Percentiles rank a stretch among this genome's conserved stretches.
These are phyloP conservation scores for Rhopalosiphum maidis DNA, from an alignment of 1,140 invertebrate species.

Conservation along the genomic window DNA sequence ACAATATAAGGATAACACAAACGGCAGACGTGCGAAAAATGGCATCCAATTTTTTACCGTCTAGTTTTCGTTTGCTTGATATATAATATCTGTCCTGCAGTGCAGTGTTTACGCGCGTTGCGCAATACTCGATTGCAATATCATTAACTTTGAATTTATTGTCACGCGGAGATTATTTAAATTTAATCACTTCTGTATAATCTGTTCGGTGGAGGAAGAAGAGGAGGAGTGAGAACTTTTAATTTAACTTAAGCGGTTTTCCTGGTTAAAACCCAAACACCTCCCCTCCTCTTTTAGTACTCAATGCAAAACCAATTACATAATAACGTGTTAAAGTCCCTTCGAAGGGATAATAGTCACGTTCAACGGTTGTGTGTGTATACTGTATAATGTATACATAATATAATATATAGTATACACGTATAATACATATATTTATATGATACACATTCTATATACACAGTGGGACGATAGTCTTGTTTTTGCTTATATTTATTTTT, in stretches of 20 bases:
- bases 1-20: background rate
- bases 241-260: constrained; percentile 57
- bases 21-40: background rate
- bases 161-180: constrained; percentile 41
- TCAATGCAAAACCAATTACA: constrained; percentile 50
- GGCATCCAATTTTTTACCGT: background rate
- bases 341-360: constrained; percentile 47
- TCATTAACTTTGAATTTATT: constrained; percentile 51
- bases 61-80: background rate
- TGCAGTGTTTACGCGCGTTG: background rate
- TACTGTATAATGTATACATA: background rate
- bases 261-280: constrained; percentile 52
- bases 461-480: background rate
- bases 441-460: background rate
- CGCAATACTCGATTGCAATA: background rate
- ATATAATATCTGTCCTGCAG: background rate
- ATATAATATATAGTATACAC: background rate
- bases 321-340: constrained; percentile 54
- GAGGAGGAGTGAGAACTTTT: constrained; percentile 20
- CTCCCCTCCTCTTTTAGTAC: constrained; percentile 21
- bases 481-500: background rate
- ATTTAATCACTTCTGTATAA: constrained; percentile 49
- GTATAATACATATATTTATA: background rate
- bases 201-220: background rate
- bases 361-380: constrained; percentile 8